Conservation (phyloP, 2,888 invertebrate genomes). For the Caenorhabditis macrosperma region DNA sequence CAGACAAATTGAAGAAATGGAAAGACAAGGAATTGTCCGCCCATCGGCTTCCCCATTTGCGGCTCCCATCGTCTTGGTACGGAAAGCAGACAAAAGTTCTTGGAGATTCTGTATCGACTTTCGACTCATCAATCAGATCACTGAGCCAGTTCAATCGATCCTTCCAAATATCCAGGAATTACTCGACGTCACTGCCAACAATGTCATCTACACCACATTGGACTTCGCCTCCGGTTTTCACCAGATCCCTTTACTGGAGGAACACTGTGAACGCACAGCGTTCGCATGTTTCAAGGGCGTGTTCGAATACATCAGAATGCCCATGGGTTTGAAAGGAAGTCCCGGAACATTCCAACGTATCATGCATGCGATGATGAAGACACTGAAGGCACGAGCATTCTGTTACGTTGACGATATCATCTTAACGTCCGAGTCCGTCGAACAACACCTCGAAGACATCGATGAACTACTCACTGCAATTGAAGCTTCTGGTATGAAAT, state of each 20-base stretch:
- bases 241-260: constrained; percentile 25
- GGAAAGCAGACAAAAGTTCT: constrained; percentile 12
- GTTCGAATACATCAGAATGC: constrained; percentile 21
- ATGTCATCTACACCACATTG: constrained; percentile 13
- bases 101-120: constrained; percentile 47
- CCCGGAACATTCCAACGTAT: constrained; percentile 36
- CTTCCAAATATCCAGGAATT: constrained; percentile 28
- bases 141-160: constrained; percentile 2
- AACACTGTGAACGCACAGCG: constrained; percentile 27
- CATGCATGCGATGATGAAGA: constrained; percentile 16
- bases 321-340: constrained; percentile 43
- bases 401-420: constrained; percentile 10
- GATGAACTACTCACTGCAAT: background rate
- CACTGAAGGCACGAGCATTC: background rate
- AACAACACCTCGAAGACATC: no score
- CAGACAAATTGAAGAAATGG: constrained; percentile 4
- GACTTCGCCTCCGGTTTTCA: constrained; percentile 36
- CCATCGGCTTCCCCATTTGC: background rate
- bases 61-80: constrained; percentile 32
- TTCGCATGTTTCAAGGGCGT: constrained; percentile 19
- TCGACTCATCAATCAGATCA: constrained; percentile 31
- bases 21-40: constrained; percentile 5
- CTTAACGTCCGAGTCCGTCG: no score
- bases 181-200: background rate
- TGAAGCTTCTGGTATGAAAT: background rate